Percentiles rank a stretch among this genome's conserved stretches.
Conservation (phyloP, 1,140 invertebrate species). For the Diorhabda sublineata region DNA sequence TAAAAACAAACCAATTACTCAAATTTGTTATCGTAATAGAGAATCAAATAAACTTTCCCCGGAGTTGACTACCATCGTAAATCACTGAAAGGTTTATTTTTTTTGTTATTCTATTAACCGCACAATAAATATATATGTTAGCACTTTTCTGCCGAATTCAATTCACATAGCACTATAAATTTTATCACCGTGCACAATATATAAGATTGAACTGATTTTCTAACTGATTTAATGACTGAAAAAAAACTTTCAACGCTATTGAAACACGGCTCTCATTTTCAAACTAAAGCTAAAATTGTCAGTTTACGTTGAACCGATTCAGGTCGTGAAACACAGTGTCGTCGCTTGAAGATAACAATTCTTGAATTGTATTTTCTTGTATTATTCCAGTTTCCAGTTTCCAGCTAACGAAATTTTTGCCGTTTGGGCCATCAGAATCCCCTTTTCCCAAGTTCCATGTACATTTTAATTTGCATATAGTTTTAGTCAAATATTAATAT, state of each 20-base stretch:
- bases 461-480: no score
- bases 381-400: no score
- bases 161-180: constrained; percentile 12
- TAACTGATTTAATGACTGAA: constrained; percentile 22
- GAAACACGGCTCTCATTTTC: constrained; percentile 22
- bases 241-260: constrained; percentile 23
- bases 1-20: constrained; percentile 5
- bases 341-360: no score
- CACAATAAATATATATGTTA: constrained; percentile 9
- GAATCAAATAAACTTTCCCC: constrained; percentile 2
- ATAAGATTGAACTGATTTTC: constrained; percentile 10
- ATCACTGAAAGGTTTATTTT: background rate
- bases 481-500: no score
- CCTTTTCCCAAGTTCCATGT: no score
- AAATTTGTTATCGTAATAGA: background rate
- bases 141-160: constrained; percentile 13
- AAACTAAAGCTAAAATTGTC: constrained; percentile 29
- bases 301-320: constrained; percentile 15
- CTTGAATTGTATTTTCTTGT: no score
- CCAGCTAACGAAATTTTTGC: no score
- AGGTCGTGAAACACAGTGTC: background rate
- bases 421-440: no score
- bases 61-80: constrained; percentile 1
- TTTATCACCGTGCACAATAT: constrained; percentile 19
- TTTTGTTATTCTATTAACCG: background rate